phyloP scores from a whole-genome alignment of 2,888 invertebrate genomes.

The Drosophila melanosoma region DNA sequence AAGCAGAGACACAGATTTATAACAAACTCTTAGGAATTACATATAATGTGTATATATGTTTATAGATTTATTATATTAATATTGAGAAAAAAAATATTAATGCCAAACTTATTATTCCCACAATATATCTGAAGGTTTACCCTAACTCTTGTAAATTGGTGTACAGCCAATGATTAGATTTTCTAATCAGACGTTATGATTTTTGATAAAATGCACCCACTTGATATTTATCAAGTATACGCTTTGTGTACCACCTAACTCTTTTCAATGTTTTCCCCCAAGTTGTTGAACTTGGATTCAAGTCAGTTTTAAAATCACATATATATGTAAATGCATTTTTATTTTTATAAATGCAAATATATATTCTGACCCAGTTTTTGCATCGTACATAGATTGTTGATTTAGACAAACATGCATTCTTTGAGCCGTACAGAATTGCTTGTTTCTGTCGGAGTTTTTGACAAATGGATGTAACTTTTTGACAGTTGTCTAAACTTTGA shows the following conservation, averaged over 20 bases:
- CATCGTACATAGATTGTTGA: constrained; percentile 16
- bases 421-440: constrained; percentile 18
- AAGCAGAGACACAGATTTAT: not conserved
- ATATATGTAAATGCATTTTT: not conserved
- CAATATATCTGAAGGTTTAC: not conserved
- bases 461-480: constrained; percentile 33
- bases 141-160: not conserved
- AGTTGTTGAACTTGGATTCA: not conserved
- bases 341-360: constrained; percentile 1
- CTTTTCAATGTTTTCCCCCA: not conserved
- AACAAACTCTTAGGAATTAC: not conserved
- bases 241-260: not conserved
- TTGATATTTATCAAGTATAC: constrained; percentile 24
- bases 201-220: not conserved
- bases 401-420: constrained; percentile 30
- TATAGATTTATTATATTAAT: not conserved
- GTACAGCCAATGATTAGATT: not conserved
- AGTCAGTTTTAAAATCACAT: not conserved
- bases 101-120: not conserved
- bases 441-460: constrained; percentile 34
- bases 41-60: not conserved
- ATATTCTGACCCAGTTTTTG: constrained; percentile 35
- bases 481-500: constrained; percentile 35
- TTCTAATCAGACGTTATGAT: not conserved
- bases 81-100: not conserved